phyloP scores from a whole-genome alignment of 2,113 vertebrate genomes.

The Eulacestoma nigropectus region DNA sequence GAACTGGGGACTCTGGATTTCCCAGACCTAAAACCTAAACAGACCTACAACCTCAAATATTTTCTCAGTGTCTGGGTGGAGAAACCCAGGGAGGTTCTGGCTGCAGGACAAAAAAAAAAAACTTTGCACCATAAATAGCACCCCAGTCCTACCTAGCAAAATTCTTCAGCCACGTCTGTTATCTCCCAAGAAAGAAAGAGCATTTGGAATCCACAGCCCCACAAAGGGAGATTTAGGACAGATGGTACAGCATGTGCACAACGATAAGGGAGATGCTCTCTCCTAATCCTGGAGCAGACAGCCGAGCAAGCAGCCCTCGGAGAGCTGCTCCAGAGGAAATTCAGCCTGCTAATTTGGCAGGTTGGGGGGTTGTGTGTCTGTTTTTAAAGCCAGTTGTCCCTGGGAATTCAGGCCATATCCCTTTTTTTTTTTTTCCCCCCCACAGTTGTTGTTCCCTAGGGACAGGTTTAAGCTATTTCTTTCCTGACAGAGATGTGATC shows the following conservation, averaged over 20 bases:
- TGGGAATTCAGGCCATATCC: background rate
- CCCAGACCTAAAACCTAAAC: background rate
- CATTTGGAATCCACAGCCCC: constrained; percentile 46
- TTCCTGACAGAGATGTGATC: background rate
- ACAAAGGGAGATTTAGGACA: constrained; percentile 66
- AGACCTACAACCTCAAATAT: background rate
- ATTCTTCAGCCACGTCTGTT: background rate
- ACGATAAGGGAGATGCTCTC: constrained; percentile 63
- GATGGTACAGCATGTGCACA: constrained; percentile 67
- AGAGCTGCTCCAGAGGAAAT: constrained; percentile 33
- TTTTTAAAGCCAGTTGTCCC: background rate
- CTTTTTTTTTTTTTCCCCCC: background rate
- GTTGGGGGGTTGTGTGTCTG: background rate
- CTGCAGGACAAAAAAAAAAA: background rate
- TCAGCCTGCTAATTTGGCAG: background rate
- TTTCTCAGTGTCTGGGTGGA: background rate
- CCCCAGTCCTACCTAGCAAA: background rate
- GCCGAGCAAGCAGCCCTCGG: background rate
- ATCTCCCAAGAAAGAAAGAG: constrained; percentile 49
- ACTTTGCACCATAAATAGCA: background rate
- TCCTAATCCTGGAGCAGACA: constrained; percentile 38
- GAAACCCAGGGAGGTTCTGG: background rate
- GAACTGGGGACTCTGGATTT: background rate
- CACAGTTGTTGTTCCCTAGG: background rate
- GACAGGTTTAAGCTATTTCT: background rate